phyloP scores from a whole-genome alignment of 2,113 vertebrate species.

The Erythrocercus mccallii region DNA sequence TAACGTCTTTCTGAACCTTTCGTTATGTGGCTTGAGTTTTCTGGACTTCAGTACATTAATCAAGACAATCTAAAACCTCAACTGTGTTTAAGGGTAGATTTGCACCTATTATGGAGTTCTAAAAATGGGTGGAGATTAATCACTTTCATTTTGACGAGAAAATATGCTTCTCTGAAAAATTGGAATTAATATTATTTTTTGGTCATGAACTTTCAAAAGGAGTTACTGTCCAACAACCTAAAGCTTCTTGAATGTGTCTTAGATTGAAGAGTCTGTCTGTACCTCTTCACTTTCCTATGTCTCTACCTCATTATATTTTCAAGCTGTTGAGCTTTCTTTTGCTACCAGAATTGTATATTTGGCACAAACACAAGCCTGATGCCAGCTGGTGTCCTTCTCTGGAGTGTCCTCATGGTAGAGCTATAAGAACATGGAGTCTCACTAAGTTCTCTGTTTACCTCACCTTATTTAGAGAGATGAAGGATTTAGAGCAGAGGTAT shows the following conservation, averaged over 20 bases:
- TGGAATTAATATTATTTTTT: neutral
- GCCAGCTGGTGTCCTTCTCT: fast-evolving
- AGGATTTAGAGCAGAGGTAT: neutral
- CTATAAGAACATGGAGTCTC: neutral
- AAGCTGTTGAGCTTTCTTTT: neutral
- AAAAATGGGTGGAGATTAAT: neutral
- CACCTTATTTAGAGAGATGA: neutral
- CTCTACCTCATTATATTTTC: neutral
- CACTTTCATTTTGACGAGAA: neutral
- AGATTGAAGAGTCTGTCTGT: neutral
- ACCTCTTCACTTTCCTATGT: neutral
- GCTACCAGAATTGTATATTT: neutral
- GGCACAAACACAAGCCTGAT: neutral
- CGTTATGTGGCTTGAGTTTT: neutral
- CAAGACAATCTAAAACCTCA: neutral
- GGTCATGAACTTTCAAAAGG: neutral
- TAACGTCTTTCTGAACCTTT: neutral
- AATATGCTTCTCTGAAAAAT: neutral
- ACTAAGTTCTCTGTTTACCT: neutral
- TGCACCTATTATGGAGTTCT: neutral
- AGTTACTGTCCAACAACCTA: neutral
- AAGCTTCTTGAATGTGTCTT: neutral
- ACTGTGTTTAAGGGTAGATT: neutral
- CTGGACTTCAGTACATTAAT: neutral
- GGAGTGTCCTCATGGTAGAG: neutral